Evolutionary conservation across 1,140 invertebrate species (phyloP), one percentile per base, ranked within the genome.

Genomic region (Drosophila guanche): DNA sequence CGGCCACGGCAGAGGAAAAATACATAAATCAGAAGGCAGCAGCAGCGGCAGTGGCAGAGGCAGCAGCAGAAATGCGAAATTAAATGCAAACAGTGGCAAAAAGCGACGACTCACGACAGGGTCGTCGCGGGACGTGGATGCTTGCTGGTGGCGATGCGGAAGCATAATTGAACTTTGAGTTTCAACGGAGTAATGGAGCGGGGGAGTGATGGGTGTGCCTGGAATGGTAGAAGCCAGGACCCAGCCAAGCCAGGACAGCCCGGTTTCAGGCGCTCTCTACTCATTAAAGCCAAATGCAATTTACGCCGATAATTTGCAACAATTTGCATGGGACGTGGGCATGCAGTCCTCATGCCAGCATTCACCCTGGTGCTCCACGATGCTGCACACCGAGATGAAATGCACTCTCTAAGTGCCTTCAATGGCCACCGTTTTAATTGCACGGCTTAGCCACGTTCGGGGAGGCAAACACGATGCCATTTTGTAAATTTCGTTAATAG

Each of bases 401-500:
- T 52, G 47, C 47, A 67, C 42, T 51, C 52, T 46, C 47, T 56
- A 80, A 72, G 81, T 85, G 80, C 59, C 16, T 37, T 4, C 33
- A 4, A 37, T 52, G 52, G n/a, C 20, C 20, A 50, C 33, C 47
- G 41, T 70, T 85, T 88, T 85, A 86, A 85, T 86, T 86, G 69
- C 68, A 56, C 42, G 46, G 69, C 69, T 63, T 69, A 72, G 69
- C 23, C 59, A 37, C 33, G 33, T 37, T 37, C 33, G 4, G 33
- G 10, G 52, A 50, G 58, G 63, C 76, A 72, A 61, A 76, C 62
- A 72, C 27, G 58, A 37, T 54, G 70, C 59, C 59, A 56, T 83
- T 83, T 65, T 67, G 58, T 70, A 88, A 79, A 71, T 81, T 81
- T 88, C 61, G 83, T 81, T 85, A 85, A 85, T 86, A 77, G 83